Base-by-base conservation (phyloP, 2,888 invertebrate genomes). In the Melinopterus prodromus region DNA sequence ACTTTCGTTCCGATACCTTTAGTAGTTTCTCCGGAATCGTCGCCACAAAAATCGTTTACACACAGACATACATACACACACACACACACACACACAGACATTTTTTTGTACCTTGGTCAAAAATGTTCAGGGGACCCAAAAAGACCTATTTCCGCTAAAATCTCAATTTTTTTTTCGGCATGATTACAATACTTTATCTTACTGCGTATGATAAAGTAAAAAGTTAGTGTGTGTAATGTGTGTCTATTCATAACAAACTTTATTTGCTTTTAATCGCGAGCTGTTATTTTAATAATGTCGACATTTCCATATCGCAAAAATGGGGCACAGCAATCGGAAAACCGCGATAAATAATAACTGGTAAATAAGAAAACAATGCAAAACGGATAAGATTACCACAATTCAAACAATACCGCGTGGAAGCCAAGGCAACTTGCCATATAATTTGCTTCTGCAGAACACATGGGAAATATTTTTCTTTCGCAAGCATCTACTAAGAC, bases 321-420 rank as follows among this genome's bases (percentile, higher is more conserved):
- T 53, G 7, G 53, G 7, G 5, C 53, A 53, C 53, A 26, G 26
- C 26, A 53, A 53, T 53, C 53, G 53, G 53, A 53, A 53, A 53
- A 53, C 53, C 53, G 53, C 53, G 53, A 53, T 53, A 53, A 53
- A 53, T 4, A 53, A 53, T 53, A 53, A 53, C 53, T 53, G 53
- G 53, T 53, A 53, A 53, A 53, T 53, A 53, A 53, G 53, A 53
- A 53, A 53, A 53, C 53, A 53, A 53, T 53, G 53, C 53, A 53
- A 53, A 53, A 53, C 53, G 53, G 53, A 53, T 53, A 53, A 53
- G 53, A 53, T 53, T 53, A 53, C 9, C 7, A 53, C 12, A 53
- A 12, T 53, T 53, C 53, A 53, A 7, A 53, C 53, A 53, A 53
- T 53, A 9, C 12, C 5, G 53, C 12, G 53, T 53, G 53, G 53